These are phyloP conservation scores for Tanaodytes sp. DNA, from an alignment of 2,888 invertebrate species.

Conservation along the genomic window DNA sequence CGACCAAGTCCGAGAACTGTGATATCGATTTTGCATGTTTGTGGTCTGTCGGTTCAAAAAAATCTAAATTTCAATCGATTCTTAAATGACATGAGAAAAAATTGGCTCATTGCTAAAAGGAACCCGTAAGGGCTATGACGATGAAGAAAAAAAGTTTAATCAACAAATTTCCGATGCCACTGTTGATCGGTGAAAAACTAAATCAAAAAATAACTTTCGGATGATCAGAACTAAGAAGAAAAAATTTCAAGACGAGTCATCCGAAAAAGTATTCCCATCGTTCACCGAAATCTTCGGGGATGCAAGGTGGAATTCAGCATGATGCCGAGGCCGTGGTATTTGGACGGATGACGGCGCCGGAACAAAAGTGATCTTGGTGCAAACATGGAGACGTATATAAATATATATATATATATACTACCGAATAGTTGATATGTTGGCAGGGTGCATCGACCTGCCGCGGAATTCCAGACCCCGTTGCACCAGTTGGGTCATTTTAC, in stretches of 20 bases:
- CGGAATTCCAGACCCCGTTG: constrained; percentile 59
- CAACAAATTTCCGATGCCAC: too few species aligned
- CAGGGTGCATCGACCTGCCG: constrained; percentile 58
- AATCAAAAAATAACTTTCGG: too few species aligned
- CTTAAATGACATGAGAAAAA: too few species aligned
- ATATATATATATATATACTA: too few species aligned
- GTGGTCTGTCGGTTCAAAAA: too few species aligned
- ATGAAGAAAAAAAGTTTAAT: too few species aligned
- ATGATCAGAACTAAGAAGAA: too few species aligned
- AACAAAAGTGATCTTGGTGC: constrained; percentile 61
- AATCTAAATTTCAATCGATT: constrained; percentile 39
- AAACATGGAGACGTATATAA: constrained; percentile 54
- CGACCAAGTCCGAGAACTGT: constrained; percentile 42
- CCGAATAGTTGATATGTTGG: constrained; percentile 55
- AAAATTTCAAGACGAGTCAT: too few species aligned
- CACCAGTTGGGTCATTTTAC: constrained; percentile 67
- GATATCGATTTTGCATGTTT: constrained; percentile 49
- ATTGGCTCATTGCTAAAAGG: too few species aligned
- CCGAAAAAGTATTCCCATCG: too few species aligned
- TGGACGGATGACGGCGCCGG: constrained; percentile 59
- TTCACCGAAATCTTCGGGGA: constrained; percentile 1
- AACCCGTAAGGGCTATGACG: too few species aligned
- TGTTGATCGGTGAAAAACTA: too few species aligned
- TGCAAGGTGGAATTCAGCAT: constrained; percentile 29
- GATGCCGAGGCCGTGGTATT: constrained; percentile 48